Conservation (phyloP, 1,140 invertebrate species). For the Apis florea region DNA sequence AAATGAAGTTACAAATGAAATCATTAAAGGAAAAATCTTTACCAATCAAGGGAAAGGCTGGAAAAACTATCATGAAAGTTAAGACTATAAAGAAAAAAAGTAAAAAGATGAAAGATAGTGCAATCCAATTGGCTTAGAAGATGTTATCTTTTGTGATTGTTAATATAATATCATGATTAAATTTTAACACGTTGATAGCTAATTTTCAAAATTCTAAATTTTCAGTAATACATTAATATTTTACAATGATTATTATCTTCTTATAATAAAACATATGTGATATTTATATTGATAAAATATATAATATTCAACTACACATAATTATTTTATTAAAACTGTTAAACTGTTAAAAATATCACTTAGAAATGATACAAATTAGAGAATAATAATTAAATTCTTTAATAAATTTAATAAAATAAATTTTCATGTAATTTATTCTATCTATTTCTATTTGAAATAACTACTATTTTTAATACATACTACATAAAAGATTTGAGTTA, state of each 20-base stretch:
- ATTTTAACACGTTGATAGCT: conserved; percentile 49
- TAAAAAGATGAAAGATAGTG: conserved; percentile 52
- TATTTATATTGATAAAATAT: neutral
- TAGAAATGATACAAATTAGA: neutral
- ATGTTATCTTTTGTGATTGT: conserved; percentile 44
- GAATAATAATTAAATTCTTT: neutral
- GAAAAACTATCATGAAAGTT: conserved; percentile 58
- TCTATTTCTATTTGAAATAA: neutral
- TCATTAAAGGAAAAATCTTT: conserved; percentile 59
- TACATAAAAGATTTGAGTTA: neutral
- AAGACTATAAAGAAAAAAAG: conserved; percentile 60
- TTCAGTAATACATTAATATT: neutral
- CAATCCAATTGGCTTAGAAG: conserved; percentile 52
- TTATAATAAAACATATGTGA: neutral
- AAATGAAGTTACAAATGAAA: conserved; percentile 67
- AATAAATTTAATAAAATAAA: neutral
- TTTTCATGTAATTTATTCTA: neutral
- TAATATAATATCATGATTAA: conserved; percentile 5
- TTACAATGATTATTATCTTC: neutral
- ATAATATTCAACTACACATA: neutral
- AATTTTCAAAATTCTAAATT: neutral
- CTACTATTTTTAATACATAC: neutral
- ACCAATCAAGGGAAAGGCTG: conserved; percentile 64
- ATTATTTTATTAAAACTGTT: neutral
- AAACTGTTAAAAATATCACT: neutral